Percentiles rank a stretch among this genome's conserved stretches.
Evolutionary conservation across 2,888 invertebrate species (phyloP).

Genomic region (Morpho achilles): DNA sequence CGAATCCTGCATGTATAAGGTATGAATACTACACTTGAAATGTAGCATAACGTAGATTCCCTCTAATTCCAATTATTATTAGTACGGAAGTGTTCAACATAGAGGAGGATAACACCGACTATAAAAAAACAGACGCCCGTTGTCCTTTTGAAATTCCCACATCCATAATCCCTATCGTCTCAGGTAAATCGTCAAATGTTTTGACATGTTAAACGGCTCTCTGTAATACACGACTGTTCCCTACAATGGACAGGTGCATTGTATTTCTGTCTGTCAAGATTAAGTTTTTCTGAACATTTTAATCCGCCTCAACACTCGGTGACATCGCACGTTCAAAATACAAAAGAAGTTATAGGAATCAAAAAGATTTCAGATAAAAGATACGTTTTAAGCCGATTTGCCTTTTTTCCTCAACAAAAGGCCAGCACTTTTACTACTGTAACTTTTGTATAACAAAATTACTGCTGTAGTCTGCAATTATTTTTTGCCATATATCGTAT

Average conservation of each 20-base stretch:
- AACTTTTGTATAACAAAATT: no score
- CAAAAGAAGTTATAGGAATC: slow-evolving; percentile 4
- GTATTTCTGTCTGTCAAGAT: slow-evolving; percentile 6
- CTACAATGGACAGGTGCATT: slow-evolving; percentile 1
- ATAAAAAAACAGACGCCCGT: not conserved
- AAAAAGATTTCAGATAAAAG: slow-evolving; percentile 1
- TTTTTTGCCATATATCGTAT: no score
- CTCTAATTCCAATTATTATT: no score
- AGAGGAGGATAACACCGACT: not conserved
- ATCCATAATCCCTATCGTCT: slow-evolving; percentile 1
- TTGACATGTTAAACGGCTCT: slow-evolving; percentile 22
- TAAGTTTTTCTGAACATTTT: slow-evolving; percentile 13
- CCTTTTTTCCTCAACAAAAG: no score
- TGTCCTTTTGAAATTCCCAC: slow-evolving; percentile 8
- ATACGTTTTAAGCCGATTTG: no score
- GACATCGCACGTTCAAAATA: slow-evolving; percentile 6
- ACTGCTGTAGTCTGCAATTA: no score
- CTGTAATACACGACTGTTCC: slow-evolving; percentile 9
- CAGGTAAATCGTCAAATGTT: slow-evolving; percentile 23
- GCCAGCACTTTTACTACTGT: no score
- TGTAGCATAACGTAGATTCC: no score
- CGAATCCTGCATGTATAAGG: no score
- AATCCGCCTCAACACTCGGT: slow-evolving; percentile 13
- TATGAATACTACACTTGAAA: no score
- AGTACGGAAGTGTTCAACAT: no score